Evolutionary conservation across 53 echinoderm and acorn worm species (phyloP).

Genomic region (Apostichopus leukothele): DNA sequence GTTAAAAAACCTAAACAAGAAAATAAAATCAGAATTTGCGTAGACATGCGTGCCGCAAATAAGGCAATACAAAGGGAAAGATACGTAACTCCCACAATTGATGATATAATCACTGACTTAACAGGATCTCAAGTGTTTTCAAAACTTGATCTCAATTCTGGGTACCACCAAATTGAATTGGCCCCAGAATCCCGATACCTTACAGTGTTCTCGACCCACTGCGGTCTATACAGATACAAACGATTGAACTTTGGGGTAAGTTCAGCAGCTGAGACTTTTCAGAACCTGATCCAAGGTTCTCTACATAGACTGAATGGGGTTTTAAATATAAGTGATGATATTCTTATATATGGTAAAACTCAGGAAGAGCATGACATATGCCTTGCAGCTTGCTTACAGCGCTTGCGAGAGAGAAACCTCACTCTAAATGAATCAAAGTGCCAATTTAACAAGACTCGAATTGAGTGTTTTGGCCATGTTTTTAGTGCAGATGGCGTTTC

Average conservation of each 20-base stretch:
- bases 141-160: no score
- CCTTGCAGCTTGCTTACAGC: conserved; percentile 48
- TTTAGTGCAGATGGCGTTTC: conserved; percentile 53
- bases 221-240: no score
- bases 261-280: conserved; percentile 68
- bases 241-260: conserved; percentile 68
- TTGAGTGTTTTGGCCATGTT: conserved; percentile 60
- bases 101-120: no score
- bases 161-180: no score
- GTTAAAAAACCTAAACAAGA: no score
- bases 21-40: no score
- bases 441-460: conserved; percentile 31
- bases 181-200: no score
- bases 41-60: no score
- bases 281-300: conserved; percentile 58
- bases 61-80: no score
- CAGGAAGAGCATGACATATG: conserved; percentile 55
- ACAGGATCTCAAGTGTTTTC: no score
- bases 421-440: conserved; percentile 64
- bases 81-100: no score
- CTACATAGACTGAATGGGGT: conserved; percentile 56
- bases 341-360: conserved; percentile 49
- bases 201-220: no score
- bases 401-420: conserved; percentile 59
- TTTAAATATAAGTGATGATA: conserved; percentile 64